Evolutionary conservation across 2,888 invertebrate genomes (phyloP).

Genomic region (Dolichomitus sp.): DNA sequence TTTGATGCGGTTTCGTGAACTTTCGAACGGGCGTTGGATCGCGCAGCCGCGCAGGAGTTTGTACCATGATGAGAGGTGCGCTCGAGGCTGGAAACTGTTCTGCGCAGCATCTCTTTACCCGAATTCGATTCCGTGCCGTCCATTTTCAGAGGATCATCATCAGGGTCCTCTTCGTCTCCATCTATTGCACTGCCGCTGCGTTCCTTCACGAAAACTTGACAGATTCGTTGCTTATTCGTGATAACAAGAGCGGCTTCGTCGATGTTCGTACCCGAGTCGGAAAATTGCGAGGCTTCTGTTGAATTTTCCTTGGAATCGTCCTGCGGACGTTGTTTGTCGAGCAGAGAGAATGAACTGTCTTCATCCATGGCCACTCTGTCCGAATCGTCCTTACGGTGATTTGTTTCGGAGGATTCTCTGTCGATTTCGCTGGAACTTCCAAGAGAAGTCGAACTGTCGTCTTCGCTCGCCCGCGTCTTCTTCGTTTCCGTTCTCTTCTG

Average conservation of each 20-base stretch:
- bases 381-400: conserved; percentile 80
- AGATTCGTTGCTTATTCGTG: conserved; percentile 61
- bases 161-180: conserved; percentile 38
- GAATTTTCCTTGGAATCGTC: conserved; percentile 70
- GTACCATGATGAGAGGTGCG: conserved; percentile 27
- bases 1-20: conserved; percentile 44
- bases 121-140: conserved; percentile 51
- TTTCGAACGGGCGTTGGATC: conserved; percentile 30
- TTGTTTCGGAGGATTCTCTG: conserved; percentile 73
- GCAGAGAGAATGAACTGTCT: conserved; percentile 76
- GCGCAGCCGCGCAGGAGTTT: conserved; percentile 33
- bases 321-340: conserved; percentile 75
- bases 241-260: conserved; percentile 45
- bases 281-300: conserved; percentile 45
- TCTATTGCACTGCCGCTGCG: conserved; percentile 44
- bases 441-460: conserved; percentile 71
- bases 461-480: conserved; percentile 74
- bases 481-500: conserved; percentile 82
- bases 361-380: conserved; percentile 77
- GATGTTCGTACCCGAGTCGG: conserved; percentile 21
- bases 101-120: conserved; percentile 31
- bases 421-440: conserved; percentile 66
- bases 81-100: conserved; percentile 45
- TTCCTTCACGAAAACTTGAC: conserved; percentile 65
- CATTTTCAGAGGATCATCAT: conserved; percentile 63